A percentile compares a stretch with the other conserved stretches of the same genome.
These are phyloP conservation scores for Caenorhabditis plicata DNA, from an alignment of 2,888 invertebrate species.

Conservation along the genomic window DNA sequence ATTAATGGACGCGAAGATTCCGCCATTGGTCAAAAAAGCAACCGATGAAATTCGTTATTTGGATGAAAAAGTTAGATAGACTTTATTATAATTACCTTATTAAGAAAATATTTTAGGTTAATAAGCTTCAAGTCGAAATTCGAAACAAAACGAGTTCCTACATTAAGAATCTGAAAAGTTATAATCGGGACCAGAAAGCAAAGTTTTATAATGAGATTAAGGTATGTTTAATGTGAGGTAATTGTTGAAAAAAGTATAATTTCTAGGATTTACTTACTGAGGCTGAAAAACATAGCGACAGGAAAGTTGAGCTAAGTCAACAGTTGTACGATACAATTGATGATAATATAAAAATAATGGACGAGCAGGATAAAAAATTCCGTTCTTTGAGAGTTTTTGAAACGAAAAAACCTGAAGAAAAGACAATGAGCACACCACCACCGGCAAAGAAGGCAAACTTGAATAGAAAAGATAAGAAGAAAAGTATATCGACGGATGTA, in stretches of 20 bases:
- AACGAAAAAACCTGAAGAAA: neutral
- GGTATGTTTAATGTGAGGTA: neutral
- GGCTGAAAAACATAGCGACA: neutral
- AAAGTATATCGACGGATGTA: conserved; percentile 6
- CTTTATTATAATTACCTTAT: neutral
- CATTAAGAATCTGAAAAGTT: conserved; percentile 9
- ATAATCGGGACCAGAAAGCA: conserved; percentile 3
- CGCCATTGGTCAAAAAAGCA: neutral
- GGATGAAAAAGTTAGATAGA: neutral
- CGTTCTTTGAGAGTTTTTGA: neutral
- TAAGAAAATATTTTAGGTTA: neutral
- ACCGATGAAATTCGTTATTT: neutral
- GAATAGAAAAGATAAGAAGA: conserved; percentile 6
- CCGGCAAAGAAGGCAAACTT: neutral
- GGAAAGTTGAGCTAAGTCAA: conserved; percentile 74
- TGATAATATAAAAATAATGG: conserved; percentile 74
- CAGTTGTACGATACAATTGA: conserved; percentile 91
- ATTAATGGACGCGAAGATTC: neutral
- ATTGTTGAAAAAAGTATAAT: conserved; percentile 78
- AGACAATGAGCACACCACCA: neutral
- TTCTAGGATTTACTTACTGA: neutral
- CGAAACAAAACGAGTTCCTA: neutral
- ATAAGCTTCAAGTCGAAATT: neutral
- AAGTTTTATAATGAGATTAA: conserved; percentile 13
- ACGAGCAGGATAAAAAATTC: conserved; percentile 9